Conservation (phyloP, 2,797 vertebrate genomes). For the Triplophysa yarkandensis region DNA sequence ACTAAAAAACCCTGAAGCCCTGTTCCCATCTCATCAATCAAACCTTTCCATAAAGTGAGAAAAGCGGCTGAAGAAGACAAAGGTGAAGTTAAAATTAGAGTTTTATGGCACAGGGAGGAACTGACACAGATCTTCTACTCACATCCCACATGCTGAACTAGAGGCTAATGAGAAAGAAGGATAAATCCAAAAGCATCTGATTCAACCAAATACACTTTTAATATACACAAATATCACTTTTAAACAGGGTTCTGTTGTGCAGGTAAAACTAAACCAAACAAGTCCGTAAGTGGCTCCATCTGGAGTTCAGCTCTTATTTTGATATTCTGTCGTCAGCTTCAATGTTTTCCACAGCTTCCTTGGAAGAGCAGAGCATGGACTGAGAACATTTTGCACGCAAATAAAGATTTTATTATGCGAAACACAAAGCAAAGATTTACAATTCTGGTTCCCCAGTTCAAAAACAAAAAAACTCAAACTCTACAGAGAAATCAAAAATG, state of each 20-base stretch:
- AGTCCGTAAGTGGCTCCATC: constrained; percentile 47
- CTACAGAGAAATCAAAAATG: constrained; percentile 51
- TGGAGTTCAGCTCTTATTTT: constrained; percentile 43
- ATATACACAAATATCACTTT: constrained; percentile 39
- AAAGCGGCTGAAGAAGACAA: constrained; percentile 46
- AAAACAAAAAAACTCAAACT: constrained; percentile 51
- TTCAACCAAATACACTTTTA: constrained; percentile 36
- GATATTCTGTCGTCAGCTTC: constrained; percentile 10
- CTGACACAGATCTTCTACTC: constrained; percentile 55
- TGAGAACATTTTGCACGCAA: constrained; percentile 36
- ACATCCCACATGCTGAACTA: constrained; percentile 66
- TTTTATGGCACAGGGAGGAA: constrained; percentile 71
- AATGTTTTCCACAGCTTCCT: constrained; percentile 25
- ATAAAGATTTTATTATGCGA: constrained; percentile 39
- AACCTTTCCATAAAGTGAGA: constrained; percentile 55
- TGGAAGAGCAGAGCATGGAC: constrained; percentile 19
- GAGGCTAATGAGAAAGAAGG: constrained; percentile 58
- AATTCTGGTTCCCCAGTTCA: constrained; percentile 39
- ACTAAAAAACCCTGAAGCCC: constrained; percentile 66
- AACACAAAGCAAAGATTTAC: constrained; percentile 41
- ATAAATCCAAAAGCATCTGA: constrained; percentile 54
- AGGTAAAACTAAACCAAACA: constrained; percentile 55
- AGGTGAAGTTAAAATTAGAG: constrained; percentile 65
- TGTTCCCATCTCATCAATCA: constrained; percentile 67
- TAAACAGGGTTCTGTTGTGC: constrained; percentile 32